Percentiles rank a stretch among this genome's conserved stretches.
These are phyloP conservation scores for Lampris megalopsis DNA, from an alignment of 2,113 vertebrate genomes.

Conservation along the genomic window DNA sequence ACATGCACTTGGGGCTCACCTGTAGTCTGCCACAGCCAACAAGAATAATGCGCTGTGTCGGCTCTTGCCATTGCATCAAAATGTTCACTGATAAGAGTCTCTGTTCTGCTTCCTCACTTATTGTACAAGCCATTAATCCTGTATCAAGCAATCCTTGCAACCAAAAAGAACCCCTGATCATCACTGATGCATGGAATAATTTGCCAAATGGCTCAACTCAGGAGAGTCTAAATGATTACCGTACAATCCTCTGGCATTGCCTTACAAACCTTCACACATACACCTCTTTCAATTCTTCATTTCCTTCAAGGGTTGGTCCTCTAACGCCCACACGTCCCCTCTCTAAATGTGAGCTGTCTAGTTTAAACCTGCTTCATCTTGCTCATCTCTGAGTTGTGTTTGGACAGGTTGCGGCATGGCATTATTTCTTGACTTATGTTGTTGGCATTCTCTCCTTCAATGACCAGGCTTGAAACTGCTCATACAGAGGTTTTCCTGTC, in stretches of 20 bases:
- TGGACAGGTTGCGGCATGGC: not conserved
- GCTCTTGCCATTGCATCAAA: not conserved
- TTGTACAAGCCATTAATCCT: constrained; percentile 19
- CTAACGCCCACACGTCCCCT: not conserved
- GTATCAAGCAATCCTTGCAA: constrained; percentile 26
- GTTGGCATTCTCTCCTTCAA: constrained; percentile 22
- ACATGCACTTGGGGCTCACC: constrained; percentile 19
- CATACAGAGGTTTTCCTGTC: not conserved
- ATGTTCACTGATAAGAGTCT: not conserved
- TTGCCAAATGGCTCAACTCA: constrained; percentile 12
- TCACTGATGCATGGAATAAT: constrained; percentile 21
- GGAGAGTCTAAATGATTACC: constrained; percentile 24
- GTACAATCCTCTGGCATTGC: not conserved
- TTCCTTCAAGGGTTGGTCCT: not conserved
- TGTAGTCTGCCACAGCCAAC: constrained; percentile 14
- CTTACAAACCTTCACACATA: not conserved
- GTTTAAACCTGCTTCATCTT: not conserved
- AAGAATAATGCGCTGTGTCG: not conserved
- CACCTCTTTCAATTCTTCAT: not conserved
- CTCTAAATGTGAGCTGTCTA: not conserved
- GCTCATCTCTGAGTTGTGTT: not conserved
- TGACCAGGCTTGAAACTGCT: constrained; percentile 21
- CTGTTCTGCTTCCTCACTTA: constrained; percentile 3
- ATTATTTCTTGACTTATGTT: not conserved
- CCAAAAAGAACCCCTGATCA: not conserved